Evolutionary conservation across 2,888 invertebrate species (phyloP).

Genomic region (Conops quadrifasciatus): DNA sequence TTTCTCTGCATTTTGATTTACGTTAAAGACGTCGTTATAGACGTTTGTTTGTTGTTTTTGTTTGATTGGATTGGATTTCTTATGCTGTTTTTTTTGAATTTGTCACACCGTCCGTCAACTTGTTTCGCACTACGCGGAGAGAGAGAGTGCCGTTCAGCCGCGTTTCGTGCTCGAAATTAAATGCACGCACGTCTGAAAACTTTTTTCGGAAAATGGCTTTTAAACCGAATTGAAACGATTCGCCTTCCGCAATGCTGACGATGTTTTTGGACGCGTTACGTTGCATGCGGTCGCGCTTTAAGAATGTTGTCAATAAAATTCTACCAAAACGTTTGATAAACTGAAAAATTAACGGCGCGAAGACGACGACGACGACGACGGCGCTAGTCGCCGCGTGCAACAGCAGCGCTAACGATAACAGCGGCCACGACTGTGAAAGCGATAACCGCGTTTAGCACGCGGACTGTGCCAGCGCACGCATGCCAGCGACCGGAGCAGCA

Average conservation of each 20-base stretch:
- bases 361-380: slow-evolving; percentile 16
- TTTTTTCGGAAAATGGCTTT: slow-evolving; percentile 21
- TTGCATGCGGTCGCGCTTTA: slow-evolving; percentile 32
- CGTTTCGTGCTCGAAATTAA: not conserved
- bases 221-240: slow-evolving; percentile 9
- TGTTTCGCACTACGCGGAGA: no score
- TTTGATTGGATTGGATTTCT: not conserved
- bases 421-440: not conserved
- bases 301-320: slow-evolving; percentile 39
- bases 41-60: no score
- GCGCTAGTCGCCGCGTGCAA: slow-evolving; percentile 33
- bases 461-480: not conserved
- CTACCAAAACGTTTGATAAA: slow-evolving; percentile 37
- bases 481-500: not conserved
- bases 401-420: slow-evolving; percentile 31
- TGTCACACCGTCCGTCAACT: not conserved
- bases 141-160: no score
- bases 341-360: slow-evolving; percentile 20
- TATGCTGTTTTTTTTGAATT: slow-evolving; percentile 6
- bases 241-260: slow-evolving; percentile 34
- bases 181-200: not conserved
- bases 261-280: slow-evolving; percentile 26
- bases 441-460: not conserved
- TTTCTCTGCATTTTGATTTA: slow-evolving; percentile 17
- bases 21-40: not conserved